Evolutionary conservation across 2,113 vertebrate species (phyloP).

Genomic region (Alosa alosa): DNA sequence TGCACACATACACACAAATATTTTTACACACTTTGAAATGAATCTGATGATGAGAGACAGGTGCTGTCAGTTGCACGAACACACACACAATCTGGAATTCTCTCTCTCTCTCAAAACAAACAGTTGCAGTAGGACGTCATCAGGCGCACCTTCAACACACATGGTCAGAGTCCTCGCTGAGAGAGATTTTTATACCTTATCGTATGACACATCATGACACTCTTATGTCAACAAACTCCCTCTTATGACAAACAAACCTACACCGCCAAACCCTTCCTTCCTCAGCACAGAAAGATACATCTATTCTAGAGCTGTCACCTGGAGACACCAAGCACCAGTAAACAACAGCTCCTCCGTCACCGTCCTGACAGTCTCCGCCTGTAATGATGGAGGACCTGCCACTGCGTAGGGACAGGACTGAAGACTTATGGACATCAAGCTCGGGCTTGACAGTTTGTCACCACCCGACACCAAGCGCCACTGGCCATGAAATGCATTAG

Average conservation of each 20-base stretch:
- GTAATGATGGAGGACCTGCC: background rate
- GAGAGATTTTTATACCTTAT: background rate
- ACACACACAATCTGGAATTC: conserved; percentile 30
- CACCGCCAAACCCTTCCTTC: background rate
- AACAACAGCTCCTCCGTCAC: background rate
- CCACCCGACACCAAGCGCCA: background rate
- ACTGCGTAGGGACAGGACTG: background rate
- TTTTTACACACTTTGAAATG: background rate
- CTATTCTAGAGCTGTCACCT: background rate
- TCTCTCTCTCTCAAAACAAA: conserved; percentile 31
- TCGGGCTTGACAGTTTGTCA: background rate
- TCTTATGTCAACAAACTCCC: no score
- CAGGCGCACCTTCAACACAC: background rate
- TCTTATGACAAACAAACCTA: background rate
- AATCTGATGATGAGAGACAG: background rate
- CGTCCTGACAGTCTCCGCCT: background rate
- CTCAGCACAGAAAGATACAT: background rate
- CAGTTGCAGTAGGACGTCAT: conserved; percentile 1
- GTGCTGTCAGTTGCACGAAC: background rate
- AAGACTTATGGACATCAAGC: background rate
- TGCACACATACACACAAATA: conserved; percentile 31
- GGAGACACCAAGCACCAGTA: background rate
- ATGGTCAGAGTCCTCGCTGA: background rate
- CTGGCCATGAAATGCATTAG: background rate
- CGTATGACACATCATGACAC: no score